These are phyloP conservation scores for Babyrousa celebensis DNA, from an alignment of 2,797 vertebrate species.

Conservation along the genomic window DNA sequence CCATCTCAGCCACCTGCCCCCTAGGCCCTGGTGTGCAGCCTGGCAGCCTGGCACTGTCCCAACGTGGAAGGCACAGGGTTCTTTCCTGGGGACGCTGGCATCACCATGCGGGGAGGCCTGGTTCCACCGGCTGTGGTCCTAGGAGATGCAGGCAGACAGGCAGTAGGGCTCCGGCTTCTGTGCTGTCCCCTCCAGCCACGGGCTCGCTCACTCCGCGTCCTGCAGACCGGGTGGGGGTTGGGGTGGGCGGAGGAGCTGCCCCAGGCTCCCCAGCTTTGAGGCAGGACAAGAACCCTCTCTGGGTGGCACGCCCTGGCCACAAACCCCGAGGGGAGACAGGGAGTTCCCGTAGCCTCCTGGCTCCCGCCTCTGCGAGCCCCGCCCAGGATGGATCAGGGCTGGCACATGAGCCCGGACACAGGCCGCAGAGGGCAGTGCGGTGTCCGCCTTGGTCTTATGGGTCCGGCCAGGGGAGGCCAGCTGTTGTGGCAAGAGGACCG, in stretches of 20 bases:
- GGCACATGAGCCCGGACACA: too few species aligned
- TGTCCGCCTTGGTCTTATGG: neutral
- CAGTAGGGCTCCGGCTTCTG: accelerated
- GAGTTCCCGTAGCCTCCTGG: accelerated
- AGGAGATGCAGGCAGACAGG: neutral
- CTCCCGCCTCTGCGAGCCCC: accelerated
- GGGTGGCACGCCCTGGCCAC: too few species aligned
- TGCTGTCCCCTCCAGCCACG: neutral
- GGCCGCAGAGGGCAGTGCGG: accelerated
- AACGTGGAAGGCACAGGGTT: accelerated
- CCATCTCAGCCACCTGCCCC: neutral
- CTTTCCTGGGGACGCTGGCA: neutral
- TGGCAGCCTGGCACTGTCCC: neutral
- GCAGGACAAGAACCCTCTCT: neutral
- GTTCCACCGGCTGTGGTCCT: accelerated
- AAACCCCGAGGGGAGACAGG: too few species aligned
- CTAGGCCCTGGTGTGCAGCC: neutral
- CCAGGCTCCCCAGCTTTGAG: neutral
- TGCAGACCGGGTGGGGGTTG: neutral
- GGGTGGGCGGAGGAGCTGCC: too few species aligned
- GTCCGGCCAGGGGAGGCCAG: neutral
- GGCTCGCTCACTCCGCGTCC: neutral
- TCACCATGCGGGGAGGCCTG: accelerated
- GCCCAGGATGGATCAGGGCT: too few species aligned
- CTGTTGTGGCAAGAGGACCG: accelerated